phyloP scores from a whole-genome alignment of 2,797 vertebrate species.

The Dicrostonyx torquatus region DNA sequence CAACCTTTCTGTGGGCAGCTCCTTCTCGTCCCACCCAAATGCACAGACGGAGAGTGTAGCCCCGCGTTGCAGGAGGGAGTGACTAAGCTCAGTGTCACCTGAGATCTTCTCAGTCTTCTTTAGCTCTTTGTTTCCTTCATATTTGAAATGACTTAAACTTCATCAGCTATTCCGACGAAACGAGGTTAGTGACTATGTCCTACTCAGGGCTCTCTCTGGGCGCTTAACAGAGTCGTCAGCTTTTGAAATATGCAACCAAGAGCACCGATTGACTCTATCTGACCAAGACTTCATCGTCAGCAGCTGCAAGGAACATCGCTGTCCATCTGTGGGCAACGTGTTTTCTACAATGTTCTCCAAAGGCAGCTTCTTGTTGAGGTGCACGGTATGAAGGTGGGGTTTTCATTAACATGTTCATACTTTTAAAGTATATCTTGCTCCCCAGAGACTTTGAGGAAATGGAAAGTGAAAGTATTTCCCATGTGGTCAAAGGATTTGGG shows the following conservation, averaged over 20 bases:
- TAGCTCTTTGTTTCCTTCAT: background rate
- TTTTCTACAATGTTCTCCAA: background rate
- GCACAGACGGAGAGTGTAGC: background rate
- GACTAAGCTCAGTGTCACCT: background rate
- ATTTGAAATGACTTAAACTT: background rate
- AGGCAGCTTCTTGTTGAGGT: background rate
- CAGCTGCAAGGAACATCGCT: background rate
- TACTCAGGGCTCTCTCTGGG: background rate
- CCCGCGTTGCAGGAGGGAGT: background rate
- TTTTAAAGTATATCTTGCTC: background rate
- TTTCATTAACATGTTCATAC: background rate
- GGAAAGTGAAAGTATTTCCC: constrained; percentile 6
- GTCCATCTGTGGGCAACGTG: background rate
- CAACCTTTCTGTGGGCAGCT: background rate
- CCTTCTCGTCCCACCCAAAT: background rate
- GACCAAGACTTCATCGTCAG: background rate
- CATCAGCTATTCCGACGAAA: background rate
- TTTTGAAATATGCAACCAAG: background rate
- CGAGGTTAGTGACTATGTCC: background rate
- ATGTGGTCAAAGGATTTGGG: constrained; percentile 11
- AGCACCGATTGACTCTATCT: background rate
- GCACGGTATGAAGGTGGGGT: background rate
- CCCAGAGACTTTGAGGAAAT: background rate
- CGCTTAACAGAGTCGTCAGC: background rate
- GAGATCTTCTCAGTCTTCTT: background rate